Evolutionary conservation across 2,888 invertebrate species (phyloP).

Genomic region (Caradrina clavipalpis): DNA sequence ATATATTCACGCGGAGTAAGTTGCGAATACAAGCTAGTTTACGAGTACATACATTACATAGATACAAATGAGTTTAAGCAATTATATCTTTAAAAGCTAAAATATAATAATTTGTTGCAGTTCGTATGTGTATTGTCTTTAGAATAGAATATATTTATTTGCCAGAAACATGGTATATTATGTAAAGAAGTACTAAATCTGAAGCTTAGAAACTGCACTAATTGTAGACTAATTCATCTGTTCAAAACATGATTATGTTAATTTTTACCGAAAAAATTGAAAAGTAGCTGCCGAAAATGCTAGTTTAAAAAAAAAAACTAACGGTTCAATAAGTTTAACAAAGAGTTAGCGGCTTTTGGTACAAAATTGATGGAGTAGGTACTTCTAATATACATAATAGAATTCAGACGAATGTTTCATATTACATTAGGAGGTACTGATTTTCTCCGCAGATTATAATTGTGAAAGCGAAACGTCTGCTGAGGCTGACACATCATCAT

Average conservation of each 20-base stretch:
- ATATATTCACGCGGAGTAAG: no score
- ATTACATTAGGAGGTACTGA: not conserved
- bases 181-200: no score
- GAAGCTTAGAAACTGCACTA: conserved; percentile 18
- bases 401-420: not conserved
- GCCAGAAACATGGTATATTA: no score
- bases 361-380: not conserved
- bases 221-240: conserved; percentile 12
- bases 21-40: no score
- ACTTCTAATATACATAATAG: not conserved
- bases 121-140: conserved; percentile 2
- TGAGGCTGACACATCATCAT: conserved; percentile 14
- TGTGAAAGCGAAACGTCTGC: conserved; percentile 40
- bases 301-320: not conserved
- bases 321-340: not conserved
- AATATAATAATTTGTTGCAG: conserved; percentile 17
- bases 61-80: not conserved
- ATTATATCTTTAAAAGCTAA: not conserved
- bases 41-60: no score
- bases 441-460: conserved; percentile 24
- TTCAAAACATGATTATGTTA: conserved; percentile 32
- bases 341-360: conserved; percentile 3
- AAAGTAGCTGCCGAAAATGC: conserved; percentile 1
- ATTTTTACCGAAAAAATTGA: conserved; percentile 19
- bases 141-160: no score